phyloP scores from a whole-genome alignment of 2,113 vertebrate genomes.

The Hepsetus odoe region DNA sequence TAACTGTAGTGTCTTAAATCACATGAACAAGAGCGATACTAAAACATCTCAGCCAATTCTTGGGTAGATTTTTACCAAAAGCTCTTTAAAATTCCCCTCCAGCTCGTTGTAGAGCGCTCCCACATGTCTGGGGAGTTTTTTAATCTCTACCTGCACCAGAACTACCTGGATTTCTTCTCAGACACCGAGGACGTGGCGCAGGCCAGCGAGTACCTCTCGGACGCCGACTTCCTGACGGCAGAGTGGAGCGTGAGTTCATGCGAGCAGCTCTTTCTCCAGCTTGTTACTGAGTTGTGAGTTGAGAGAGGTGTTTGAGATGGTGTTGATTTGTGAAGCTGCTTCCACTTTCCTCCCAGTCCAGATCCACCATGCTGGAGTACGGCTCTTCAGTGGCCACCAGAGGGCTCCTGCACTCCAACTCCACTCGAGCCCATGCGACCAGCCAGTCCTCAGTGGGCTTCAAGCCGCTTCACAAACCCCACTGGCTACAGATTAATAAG shows the following conservation, averaged over 20 bases:
- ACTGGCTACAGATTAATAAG: constrained; percentile 89
- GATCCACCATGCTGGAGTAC: constrained; percentile 79
- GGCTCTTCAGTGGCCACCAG: constrained; percentile 86
- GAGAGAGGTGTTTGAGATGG: background rate
- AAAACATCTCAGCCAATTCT: too few relatives aligned
- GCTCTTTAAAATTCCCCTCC: too few relatives aligned
- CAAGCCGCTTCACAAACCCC: constrained; percentile 91
- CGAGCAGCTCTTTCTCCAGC: background rate
- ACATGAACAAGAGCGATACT: too few relatives aligned
- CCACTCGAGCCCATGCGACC: constrained; percentile 74
- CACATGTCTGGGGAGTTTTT: constrained; percentile 90
- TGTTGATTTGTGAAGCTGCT: constrained; percentile 11
- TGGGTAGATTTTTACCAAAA: too few relatives aligned
- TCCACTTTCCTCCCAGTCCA: constrained; percentile 69
- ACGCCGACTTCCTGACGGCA: constrained; percentile 85
- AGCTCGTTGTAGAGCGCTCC: constrained; percentile 90
- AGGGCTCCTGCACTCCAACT: constrained; percentile 91
- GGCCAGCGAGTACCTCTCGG: constrained; percentile 91
- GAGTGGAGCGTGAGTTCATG: constrained; percentile 88
- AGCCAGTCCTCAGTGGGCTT: constrained; percentile 83
- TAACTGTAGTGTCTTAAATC: too few relatives aligned
- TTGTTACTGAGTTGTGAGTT: background rate
- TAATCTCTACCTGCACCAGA: constrained; percentile 96
- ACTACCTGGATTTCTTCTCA: constrained; percentile 91
- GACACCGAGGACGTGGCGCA: constrained; percentile 85